These are phyloP conservation scores for Phortica magna DNA, from an alignment of 2,888 invertebrate species.

Conservation along the genomic window DNA sequence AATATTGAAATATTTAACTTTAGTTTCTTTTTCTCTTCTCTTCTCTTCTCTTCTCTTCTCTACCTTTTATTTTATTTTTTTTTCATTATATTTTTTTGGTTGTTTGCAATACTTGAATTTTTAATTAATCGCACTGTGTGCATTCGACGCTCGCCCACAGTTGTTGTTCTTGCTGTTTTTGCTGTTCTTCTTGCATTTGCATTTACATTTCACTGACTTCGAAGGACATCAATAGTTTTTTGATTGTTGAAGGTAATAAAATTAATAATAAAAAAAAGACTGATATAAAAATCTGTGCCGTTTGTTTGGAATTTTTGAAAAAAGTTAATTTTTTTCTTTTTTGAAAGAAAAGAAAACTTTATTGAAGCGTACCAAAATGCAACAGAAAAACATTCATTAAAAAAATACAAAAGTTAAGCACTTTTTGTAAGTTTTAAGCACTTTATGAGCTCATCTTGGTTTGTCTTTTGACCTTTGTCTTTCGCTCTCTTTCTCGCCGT, in stretches of 20 bases:
- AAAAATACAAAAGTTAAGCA: too few relatives aligned
- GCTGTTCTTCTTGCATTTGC: neutral
- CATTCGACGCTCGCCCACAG: constrained; percentile 8
- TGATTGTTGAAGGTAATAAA: neutral
- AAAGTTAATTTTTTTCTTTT: too few relatives aligned
- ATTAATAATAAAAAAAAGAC: neutral
- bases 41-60: neutral
- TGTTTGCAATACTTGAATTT: constrained; percentile 57
- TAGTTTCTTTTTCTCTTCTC: constrained; percentile 39
- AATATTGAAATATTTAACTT: constrained; percentile 63
- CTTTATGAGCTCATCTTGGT: too few relatives aligned
- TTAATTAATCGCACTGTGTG: constrained; percentile 63
- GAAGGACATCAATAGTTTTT: constrained; percentile 24
- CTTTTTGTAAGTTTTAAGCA: too few relatives aligned
- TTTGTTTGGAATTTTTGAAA: too few relatives aligned
- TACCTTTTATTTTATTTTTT: neutral
- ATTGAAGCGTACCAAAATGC: too few relatives aligned
- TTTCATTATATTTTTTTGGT: neutral
- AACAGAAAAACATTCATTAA: too few relatives aligned
- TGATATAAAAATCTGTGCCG: neutral
- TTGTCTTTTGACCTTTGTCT: too few relatives aligned
- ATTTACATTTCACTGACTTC: constrained; percentile 13
- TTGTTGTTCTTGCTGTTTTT: neutral
- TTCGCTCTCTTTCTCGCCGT: too few relatives aligned
- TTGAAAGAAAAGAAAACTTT: too few relatives aligned